phyloP scores from a whole-genome alignment of 1,140 invertebrate genomes.

The Laodelphax striatellus region DNA sequence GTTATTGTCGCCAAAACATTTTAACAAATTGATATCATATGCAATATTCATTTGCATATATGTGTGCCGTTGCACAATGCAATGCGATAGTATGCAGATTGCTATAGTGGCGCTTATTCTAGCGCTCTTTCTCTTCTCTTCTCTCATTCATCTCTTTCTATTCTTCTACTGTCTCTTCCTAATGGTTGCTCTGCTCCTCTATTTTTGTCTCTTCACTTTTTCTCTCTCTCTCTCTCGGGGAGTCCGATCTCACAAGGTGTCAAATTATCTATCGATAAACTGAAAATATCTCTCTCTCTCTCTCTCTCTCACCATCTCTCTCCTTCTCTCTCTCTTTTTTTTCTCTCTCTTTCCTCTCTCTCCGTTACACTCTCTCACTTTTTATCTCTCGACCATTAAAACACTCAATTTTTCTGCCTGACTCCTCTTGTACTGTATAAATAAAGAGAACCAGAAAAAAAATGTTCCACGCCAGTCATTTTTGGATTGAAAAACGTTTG shows the following conservation, averaged over 20 bases:
- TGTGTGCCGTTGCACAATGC: background rate
- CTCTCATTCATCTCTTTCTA: too few relatives aligned
- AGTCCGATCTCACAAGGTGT: too few relatives aligned
- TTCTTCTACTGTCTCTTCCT: too few relatives aligned
- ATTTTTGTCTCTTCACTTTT: background rate
- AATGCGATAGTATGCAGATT: too few relatives aligned
- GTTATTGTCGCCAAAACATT: background rate
- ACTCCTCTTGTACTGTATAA: too few relatives aligned
- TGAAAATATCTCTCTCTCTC: background rate
- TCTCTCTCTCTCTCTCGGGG: background rate
- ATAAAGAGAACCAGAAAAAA: too few relatives aligned
- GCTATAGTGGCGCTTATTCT: too few relatives aligned
- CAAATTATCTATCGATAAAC: too few relatives aligned
- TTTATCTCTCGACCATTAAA: background rate
- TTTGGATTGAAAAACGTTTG: too few relatives aligned
- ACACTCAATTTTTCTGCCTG: too few relatives aligned
- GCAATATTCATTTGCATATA: conserved; percentile 2
- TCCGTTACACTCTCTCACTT: background rate
- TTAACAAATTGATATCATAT: conserved; percentile 1
- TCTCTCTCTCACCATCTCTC: background rate
- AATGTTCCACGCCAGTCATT: too few relatives aligned
- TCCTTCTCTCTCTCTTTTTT: background rate
- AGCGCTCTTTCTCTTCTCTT: too few relatives aligned
- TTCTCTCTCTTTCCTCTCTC: background rate
- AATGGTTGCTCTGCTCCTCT: background rate